A percentile compares a stretch with the other conserved stretches of the same genome.
phyloP scores from a whole-genome alignment of 2,113 vertebrate genomes.

The Dermatemys mawii region DNA sequence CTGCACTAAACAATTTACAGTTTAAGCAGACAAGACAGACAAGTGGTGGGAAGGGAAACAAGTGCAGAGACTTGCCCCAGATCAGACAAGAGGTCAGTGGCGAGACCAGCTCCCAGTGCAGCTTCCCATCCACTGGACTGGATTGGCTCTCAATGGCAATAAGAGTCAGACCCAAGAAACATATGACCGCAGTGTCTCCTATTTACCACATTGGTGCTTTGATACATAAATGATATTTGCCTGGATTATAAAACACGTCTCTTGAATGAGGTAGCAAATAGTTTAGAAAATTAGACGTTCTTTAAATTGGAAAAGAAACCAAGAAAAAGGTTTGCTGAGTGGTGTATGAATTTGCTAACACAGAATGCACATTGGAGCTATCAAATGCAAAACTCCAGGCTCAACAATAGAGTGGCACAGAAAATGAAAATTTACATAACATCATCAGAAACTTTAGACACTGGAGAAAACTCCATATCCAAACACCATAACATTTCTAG shows the following conservation, averaged over 20 bases:
- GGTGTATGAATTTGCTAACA: too few relatives aligned
- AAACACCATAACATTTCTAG: neutral
- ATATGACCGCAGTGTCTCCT: neutral
- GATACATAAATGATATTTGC: neutral
- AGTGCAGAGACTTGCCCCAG: neutral
- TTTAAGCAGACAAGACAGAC: neutral
- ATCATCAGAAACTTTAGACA: neutral
- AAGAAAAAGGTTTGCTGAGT: neutral
- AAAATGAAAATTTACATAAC: conserved; percentile 3
- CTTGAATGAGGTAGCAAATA: neutral
- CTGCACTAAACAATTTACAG: neutral
- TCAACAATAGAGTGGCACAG: neutral
- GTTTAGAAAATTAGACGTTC: neutral
- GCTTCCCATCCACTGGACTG: neutral
- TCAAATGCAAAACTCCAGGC: conserved; percentile 6
- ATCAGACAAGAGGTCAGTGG: neutral
- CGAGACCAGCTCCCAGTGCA: neutral
- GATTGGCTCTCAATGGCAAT: neutral
- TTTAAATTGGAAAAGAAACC: neutral
- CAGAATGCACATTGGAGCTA: neutral
- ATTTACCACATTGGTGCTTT: neutral
- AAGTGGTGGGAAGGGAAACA: neutral
- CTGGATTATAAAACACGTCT: neutral
- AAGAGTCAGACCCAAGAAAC: neutral
- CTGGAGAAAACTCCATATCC: conserved; percentile 1